Conservation (phyloP, 2,113 vertebrate species). For the Trogon surrucura region DNA sequence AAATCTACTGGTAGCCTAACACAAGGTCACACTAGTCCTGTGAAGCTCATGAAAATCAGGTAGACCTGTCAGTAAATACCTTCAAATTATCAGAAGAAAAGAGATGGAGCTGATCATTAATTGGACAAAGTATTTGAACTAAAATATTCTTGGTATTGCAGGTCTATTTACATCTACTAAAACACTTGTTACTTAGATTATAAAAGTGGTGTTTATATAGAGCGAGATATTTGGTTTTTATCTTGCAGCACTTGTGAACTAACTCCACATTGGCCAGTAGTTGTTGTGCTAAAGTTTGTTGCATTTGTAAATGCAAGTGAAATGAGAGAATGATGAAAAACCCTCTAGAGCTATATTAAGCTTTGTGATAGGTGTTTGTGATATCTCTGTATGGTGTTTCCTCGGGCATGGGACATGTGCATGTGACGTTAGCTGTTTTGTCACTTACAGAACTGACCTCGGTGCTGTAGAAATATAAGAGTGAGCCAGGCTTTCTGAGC, state of each 20-base stretch:
- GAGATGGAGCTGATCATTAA: background rate
- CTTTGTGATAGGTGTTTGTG: background rate
- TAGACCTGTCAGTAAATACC: background rate
- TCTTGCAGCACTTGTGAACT: background rate
- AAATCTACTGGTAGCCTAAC: background rate
- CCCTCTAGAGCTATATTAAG: background rate
- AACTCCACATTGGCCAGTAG: background rate
- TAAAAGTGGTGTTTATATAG: background rate
- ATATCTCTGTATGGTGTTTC: background rate
- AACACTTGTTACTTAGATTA: background rate
- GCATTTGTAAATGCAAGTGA: background rate
- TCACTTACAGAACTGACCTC: background rate
- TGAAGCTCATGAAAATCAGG: background rate
- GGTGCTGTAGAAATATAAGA: background rate
- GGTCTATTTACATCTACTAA: background rate
- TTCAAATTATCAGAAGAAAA: background rate
- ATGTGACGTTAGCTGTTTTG: background rate
- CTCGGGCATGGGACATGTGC: background rate
- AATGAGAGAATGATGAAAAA: background rate
- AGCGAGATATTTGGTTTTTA: background rate
- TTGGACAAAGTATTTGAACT: background rate
- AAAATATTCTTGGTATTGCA: background rate
- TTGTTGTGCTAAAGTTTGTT: background rate
- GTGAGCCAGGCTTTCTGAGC: background rate
- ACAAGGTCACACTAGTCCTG: background rate